Evolutionary conservation across 1,140 invertebrate genomes (phyloP), one percentile per base, ranked within the genome.

Genomic region (Neodiprion virginianus): DNA sequence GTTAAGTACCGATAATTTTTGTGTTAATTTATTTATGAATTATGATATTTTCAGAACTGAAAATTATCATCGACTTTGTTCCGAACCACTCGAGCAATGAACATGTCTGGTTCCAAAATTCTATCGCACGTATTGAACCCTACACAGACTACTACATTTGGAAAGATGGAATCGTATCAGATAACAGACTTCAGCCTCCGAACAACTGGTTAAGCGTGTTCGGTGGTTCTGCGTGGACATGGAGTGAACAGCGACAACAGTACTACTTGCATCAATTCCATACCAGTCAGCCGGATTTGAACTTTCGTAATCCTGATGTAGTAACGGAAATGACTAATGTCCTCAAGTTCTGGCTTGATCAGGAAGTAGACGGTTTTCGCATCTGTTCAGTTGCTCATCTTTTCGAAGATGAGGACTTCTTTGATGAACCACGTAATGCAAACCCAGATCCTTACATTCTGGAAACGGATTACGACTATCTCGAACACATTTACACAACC

Each of bases 51-150:
- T 77, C 83, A 92, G 92, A 84, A 74, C 79, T 97, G 49, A 95
- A 94, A 84, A 82, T 97, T 3, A 88, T 97, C 12, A 83, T 97
- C 84, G 96, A 97, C 82, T 93, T 97, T 80, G 93, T 97, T 14
- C 95, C 95, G 3, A 97, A 97, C 87, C 95, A 97, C 83, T 93
- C 94, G 0, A 95, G 94, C 78, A 91, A 95, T 81, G 83, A 94
- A 74, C 94, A 95, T 77, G 86, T 91, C 69, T 97, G 96, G 96
- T 97, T 97, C 81, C 72, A 87, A 17, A 90, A 92, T 72, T 96
- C 95, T 0, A 84, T 88, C 1, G 83, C 89, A 14, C 88, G 85
- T 71, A 88, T 90, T 23, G 81, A 87, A 1, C 85, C 89, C 14
- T 94, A 92, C 79, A 89, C 88, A 72, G 90, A 94, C 79, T 94